phyloP scores from a whole-genome alignment of 1,140 invertebrate genomes.

The Atopsyche davidsoni region DNA sequence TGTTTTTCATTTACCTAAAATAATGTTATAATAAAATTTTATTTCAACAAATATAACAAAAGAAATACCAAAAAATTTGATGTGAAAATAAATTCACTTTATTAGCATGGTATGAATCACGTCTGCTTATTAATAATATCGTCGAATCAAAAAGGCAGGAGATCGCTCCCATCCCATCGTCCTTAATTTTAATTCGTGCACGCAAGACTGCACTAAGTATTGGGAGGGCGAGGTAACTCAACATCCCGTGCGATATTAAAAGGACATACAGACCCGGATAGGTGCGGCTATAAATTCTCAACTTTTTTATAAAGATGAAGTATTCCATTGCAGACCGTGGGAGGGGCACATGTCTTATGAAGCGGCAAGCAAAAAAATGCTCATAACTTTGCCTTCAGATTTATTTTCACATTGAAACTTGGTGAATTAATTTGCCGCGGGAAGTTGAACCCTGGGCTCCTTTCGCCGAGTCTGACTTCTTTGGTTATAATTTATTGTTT shows the following conservation, averaged over 20 bases:
- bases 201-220: no score
- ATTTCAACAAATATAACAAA: no score
- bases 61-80: no score
- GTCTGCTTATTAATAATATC: no score
- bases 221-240: constrained; percentile 14
- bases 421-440: constrained; percentile 30
- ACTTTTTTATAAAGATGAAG: constrained; percentile 30
- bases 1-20: no score
- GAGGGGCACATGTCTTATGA: constrained; percentile 25
- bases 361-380: constrained; percentile 19
- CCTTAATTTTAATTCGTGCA: no score
- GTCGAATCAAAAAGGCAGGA: no score
- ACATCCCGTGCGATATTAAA: constrained; percentile 16
- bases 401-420: constrained; percentile 31
- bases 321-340: constrained; percentile 18
- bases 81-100: no score
- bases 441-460: constrained; percentile 15
- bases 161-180: no score
- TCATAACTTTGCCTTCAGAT: constrained; percentile 30
- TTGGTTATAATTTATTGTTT: constrained; percentile 28
- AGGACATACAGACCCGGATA: constrained; percentile 17
- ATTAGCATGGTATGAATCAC: no score
- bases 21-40: no score
- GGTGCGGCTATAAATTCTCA: constrained; percentile 24
- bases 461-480: constrained; percentile 16